Evolutionary conservation across 1,140 invertebrate genomes (phyloP), one percentile per base, ranked within the genome.

Genomic region (Littorina saxatilis): DNA sequence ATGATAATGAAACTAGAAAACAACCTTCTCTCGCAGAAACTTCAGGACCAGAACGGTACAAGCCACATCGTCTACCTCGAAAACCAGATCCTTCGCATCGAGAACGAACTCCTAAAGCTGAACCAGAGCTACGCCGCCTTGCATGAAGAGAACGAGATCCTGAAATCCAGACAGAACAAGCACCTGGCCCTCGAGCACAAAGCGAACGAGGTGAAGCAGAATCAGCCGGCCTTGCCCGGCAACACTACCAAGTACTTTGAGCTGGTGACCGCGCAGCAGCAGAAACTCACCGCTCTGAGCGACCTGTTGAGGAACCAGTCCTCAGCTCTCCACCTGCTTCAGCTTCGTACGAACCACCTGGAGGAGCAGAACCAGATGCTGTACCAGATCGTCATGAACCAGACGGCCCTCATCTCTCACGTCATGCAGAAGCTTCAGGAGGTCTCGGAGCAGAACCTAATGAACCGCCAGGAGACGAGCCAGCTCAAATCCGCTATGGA

Each of bases 1-100:
- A 81, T 86, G 63, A 82, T 91, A 0, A 86, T 90, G 61, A 86
- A 85, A 79, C 80, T 91, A 52, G 87, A 91, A 85, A 91, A 91
- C 55, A 77, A 87, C 61, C 61, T 91, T 29, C 81, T 91, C 74
- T 68, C 70, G 20, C 88, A 88, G 83, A 85, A 84, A 63, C 17
- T 90, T 35, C 80, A 87, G 20, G 87, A 89, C 80, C 85, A 89
- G 80, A 89, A 88, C 73, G 87, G 90, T 72, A 79, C 87, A 5
- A 82, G 74, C n/a, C 85, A 84, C 9, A 85, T 90, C 50, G 82
- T 85, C 13, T 86, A 81, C 39, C 80, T 91, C 29, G 91, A 91
- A 83, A 91, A 89, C 80, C 85, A 88, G 40, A 87, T 91, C 37
- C 78, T 91, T 13, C 87, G 81, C 79, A 81, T 91, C 13, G 90